Conservation (phyloP, 2,888 invertebrate species). For the Eueremaeus valkanovi region DNA sequence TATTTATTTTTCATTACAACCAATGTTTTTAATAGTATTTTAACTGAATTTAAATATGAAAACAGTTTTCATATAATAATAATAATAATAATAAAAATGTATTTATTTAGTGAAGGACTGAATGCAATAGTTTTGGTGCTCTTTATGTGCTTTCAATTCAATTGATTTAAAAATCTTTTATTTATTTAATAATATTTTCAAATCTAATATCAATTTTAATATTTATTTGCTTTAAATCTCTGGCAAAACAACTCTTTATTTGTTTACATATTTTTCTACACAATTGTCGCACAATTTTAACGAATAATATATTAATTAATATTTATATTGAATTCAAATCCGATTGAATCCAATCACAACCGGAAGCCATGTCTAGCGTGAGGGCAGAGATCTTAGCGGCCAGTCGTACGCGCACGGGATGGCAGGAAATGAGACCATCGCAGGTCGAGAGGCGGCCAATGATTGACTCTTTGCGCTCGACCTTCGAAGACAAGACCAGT, state of each 20-base stretch:
- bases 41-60: background rate
- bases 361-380: constrained; percentile 48
- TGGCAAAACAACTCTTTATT: too few species aligned
- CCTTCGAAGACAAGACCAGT: constrained; percentile 37
- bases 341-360: too few species aligned
- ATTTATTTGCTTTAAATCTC: background rate
- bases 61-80: background rate
- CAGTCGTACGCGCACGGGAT: constrained; percentile 49
- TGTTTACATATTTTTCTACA: background rate
- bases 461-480: constrained; percentile 34
- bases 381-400: constrained; percentile 50
- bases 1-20: background rate
- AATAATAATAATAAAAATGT: too few species aligned
- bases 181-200: background rate
- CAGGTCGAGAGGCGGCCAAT: constrained; percentile 26
- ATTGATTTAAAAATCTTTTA: background rate
- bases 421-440: constrained; percentile 45
- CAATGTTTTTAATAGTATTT: too few species aligned
- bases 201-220: background rate
- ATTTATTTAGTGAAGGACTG: background rate
- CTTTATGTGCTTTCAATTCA: background rate
- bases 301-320: background rate
- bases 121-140: background rate
- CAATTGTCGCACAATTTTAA: background rate
- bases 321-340: too few species aligned